Percentiles rank a stretch among this genome's conserved stretches.
These are phyloP conservation scores for Crematogaster levior DNA, from an alignment of 2,888 invertebrate genomes.

Conservation along the genomic window DNA sequence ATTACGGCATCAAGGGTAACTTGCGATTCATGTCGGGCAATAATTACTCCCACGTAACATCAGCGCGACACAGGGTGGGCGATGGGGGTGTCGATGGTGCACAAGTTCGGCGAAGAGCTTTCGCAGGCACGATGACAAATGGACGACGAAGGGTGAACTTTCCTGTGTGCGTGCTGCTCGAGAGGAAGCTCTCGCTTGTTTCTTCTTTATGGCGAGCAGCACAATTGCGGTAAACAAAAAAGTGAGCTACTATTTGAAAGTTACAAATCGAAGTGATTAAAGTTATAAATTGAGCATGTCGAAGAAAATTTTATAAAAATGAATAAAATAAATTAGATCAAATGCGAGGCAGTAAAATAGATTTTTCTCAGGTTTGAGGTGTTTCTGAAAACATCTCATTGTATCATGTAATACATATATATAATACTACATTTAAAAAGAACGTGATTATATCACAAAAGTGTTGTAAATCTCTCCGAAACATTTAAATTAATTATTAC, in stretches of 20 bases:
- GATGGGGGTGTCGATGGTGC: conserved; percentile 29
- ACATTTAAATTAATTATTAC: neutral
- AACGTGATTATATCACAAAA: neutral
- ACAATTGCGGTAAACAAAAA: neutral
- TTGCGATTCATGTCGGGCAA: conserved; percentile 43
- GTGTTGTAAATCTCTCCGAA: neutral
- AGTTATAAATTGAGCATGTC: conserved; percentile 5
- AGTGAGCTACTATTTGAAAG: neutral
- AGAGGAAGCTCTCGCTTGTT: conserved; percentile 1
- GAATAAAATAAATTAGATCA: neutral
- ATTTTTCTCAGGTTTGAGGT: neutral
- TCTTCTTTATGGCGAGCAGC: conserved; percentile 4
- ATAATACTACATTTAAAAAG: neutral
- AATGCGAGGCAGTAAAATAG: neutral
- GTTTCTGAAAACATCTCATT: neutral
- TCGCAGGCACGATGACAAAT: conserved; percentile 60
- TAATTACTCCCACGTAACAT: conserved; percentile 55
- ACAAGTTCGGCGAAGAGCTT: conserved; percentile 42
- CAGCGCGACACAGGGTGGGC: neutral
- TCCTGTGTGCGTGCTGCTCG: conserved; percentile 23
- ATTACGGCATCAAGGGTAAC: conserved; percentile 36
- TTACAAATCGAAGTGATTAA: conserved; percentile 9
- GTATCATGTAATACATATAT: neutral
- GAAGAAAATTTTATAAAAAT: neutral
- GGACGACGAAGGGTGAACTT: conserved; percentile 50